These are phyloP conservation scores for Gadopsis bispinosus DNA, from an alignment of 2,797 vertebrate species.

Conservation along the genomic window DNA sequence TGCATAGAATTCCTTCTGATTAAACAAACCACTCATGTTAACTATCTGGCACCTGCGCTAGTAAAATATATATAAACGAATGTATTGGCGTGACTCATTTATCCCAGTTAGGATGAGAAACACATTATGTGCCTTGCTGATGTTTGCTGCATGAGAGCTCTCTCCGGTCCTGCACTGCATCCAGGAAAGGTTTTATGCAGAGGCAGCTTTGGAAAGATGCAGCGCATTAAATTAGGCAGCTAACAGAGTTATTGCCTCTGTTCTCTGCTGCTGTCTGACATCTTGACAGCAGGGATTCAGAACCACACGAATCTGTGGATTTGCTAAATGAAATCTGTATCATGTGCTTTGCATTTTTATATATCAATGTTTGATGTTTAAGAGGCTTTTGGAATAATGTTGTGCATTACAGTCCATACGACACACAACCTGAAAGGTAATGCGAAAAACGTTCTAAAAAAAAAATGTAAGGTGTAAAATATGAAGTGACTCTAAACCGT, in stretches of 20 bases:
- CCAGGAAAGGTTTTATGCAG: background rate
- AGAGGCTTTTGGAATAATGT: background rate
- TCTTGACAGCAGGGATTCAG: background rate
- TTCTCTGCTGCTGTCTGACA: background rate
- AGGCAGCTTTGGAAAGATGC: background rate
- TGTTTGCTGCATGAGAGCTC: background rate
- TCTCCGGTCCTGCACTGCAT: background rate
- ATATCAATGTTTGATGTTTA: too few relatives aligned
- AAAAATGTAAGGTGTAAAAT: too few relatives aligned
- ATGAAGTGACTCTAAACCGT: background rate
- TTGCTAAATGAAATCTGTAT: too few relatives aligned
- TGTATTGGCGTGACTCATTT: background rate
- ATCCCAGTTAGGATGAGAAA: background rate
- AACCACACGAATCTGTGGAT: background rate
- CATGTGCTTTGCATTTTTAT: too few relatives aligned
- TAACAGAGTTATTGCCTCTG: too few relatives aligned
- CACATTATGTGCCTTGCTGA: background rate
- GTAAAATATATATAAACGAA: background rate
- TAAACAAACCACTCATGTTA: background rate
- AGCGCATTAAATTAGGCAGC: background rate
- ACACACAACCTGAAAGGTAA: background rate
- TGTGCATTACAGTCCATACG: background rate
- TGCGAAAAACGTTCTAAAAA: too few relatives aligned
- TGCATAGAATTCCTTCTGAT: background rate
- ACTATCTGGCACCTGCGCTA: background rate